These are phyloP conservation scores for Drosophila equinoxialis DNA, from an alignment of 1,140 invertebrate genomes.

Conservation along the genomic window DNA sequence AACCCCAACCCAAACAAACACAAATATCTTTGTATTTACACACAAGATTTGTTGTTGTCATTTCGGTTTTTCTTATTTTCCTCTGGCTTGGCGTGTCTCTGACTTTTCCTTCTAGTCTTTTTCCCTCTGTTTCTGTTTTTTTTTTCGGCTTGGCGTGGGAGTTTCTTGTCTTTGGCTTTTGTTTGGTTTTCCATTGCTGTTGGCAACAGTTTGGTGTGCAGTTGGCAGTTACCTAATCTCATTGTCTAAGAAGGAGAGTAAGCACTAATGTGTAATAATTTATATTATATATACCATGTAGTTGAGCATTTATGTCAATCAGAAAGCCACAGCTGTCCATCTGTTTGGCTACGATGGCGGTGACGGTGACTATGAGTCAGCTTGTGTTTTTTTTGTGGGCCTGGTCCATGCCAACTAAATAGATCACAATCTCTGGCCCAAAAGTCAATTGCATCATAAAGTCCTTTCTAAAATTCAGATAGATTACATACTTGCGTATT, in stretches of 20 bases:
- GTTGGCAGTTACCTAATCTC: slow-evolving; percentile 54
- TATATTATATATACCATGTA: slow-evolving; percentile 7
- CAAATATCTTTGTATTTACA: background rate
- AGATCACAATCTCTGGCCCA: slow-evolving; percentile 46
- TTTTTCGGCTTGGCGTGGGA: slow-evolving; percentile 60
- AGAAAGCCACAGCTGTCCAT: slow-evolving; percentile 11
- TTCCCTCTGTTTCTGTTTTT: slow-evolving; percentile 21
- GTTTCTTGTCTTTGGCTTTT: slow-evolving; percentile 54
- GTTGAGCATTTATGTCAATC: slow-evolving; percentile 46
- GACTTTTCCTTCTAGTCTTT: slow-evolving; percentile 47
- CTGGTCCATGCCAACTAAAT: slow-evolving; percentile 5
- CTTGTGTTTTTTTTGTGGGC: background rate
- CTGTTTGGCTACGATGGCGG: background rate
- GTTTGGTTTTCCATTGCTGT: slow-evolving; percentile 21
- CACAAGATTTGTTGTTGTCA: slow-evolving; percentile 20
- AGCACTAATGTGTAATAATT: slow-evolving; percentile 24
- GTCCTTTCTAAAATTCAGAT: slow-evolving; percentile 70
- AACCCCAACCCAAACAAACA: slow-evolving; percentile 55
- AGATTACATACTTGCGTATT: slow-evolving; percentile 48
- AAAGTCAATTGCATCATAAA: slow-evolving; percentile 49
- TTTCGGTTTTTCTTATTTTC: background rate
- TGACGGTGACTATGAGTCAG: slow-evolving; percentile 7
- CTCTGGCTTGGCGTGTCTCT: slow-evolving; percentile 21
- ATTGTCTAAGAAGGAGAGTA: slow-evolving; percentile 36
- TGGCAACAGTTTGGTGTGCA: slow-evolving; percentile 32